phyloP scores from a whole-genome alignment of 2,888 invertebrate genomes.

The Pyrocoelia pectoralis region DNA sequence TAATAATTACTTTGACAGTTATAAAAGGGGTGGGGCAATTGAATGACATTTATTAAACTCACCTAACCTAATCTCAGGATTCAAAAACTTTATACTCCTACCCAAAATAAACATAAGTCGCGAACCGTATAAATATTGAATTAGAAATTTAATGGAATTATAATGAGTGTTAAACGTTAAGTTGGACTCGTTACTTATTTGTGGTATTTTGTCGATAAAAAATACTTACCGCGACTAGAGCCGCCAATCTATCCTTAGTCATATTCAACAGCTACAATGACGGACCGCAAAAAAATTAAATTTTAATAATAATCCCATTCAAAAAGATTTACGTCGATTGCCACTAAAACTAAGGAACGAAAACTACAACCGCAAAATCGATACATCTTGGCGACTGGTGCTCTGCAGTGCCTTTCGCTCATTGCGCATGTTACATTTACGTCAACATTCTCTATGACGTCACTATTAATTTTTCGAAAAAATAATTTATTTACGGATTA shows the following conservation, averaged over 20 bases:
- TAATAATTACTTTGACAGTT: conserved; percentile 23
- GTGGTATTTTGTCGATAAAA: conserved; percentile 18
- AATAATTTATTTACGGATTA: conserved; percentile 38
- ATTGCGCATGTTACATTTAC: conserved; percentile 63
- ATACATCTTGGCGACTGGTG: conserved; percentile 72
- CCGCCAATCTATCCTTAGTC: conserved; percentile 98
- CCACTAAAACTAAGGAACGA: conserved; percentile 77
- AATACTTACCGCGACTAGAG: conserved; percentile 87
- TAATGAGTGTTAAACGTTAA: background rate
- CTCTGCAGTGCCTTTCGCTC: conserved; percentile 68
- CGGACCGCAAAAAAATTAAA: conserved; percentile 72
- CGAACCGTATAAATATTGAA: background rate
- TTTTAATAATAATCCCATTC: conserved; percentile 81
- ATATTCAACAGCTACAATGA: conserved; percentile 66
- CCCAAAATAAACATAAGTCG: background rate
- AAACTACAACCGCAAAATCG: conserved; percentile 81
- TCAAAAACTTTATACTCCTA: conserved; percentile 1
- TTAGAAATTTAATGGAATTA: too few relatives aligned
- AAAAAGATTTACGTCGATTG: conserved; percentile 75
- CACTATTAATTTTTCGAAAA: conserved; percentile 38
- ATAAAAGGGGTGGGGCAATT: conserved; percentile 39
- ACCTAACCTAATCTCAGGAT: conserved; percentile 32
- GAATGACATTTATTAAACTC: conserved; percentile 30
- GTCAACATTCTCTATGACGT: conserved; percentile 56
- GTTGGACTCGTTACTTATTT: background rate